Conservation (phyloP, 2,888 invertebrate species). For the Oligia strigilis region DNA sequence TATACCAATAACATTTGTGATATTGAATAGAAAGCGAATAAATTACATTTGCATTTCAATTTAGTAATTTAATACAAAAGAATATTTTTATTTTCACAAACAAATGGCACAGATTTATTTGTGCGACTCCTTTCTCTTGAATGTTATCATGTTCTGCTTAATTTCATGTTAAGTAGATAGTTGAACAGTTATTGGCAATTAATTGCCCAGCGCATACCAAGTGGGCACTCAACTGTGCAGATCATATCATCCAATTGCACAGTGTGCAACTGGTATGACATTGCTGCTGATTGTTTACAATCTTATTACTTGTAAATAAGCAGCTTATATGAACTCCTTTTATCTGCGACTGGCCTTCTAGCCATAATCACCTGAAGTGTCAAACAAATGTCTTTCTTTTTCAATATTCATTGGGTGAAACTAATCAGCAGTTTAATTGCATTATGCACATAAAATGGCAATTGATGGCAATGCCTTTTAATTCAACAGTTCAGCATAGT, state of each 20-base stretch:
- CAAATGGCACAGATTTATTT: not conserved
- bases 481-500: not conserved
- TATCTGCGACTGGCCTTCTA: not conserved
- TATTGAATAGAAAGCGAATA: constrained; percentile 58
- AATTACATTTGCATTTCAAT: constrained; percentile 43
- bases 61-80: constrained; percentile 36
- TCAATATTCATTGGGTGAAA: not conserved
- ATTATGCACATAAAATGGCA: not conserved
- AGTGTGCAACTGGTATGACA: constrained; percentile 58
- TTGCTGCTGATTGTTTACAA: constrained; percentile 42
- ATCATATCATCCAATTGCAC: constrained; percentile 66
- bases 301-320: constrained; percentile 15
- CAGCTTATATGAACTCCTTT: not conserved
- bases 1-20: constrained; percentile 47
- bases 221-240: constrained; percentile 68
- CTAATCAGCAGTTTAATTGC: not conserved
- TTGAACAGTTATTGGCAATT: constrained; percentile 50
- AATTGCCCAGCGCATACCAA: constrained; percentile 62
- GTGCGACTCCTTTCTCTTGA: constrained; percentile 37
- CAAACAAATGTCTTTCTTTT: not conserved
- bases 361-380: not conserved
- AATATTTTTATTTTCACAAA: constrained; percentile 27
- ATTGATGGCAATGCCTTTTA: not conserved
- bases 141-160: constrained; percentile 23
- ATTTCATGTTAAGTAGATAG: constrained; percentile 41